Percentiles rank a stretch among this genome's conserved stretches.
These are phyloP conservation scores for Ephestia elutella DNA, from an alignment of 1,140 invertebrate species.

Conservation along the genomic window DNA sequence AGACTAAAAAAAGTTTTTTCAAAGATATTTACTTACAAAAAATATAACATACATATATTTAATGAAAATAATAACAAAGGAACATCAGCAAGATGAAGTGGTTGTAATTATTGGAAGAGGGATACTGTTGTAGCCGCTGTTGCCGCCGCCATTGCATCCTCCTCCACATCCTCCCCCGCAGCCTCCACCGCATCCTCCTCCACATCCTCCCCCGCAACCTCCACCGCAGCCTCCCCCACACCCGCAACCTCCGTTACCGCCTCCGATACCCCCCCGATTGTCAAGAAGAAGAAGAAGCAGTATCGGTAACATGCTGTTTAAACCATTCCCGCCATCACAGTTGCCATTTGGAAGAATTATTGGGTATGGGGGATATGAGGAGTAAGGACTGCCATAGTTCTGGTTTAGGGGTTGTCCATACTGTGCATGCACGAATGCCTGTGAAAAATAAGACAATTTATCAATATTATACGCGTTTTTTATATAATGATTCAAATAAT, in stretches of 20 bases:
- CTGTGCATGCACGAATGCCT: constrained; percentile 7
- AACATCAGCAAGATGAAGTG: neutral
- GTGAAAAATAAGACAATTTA: neutral
- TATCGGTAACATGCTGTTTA: constrained; percentile 8
- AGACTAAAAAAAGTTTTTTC: no score
- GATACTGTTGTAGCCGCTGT: neutral
- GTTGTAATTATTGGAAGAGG: constrained; percentile 8
- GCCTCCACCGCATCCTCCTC: neutral
- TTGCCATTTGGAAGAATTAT: constrained; percentile 3
- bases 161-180: neutral
- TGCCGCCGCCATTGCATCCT: neutral
- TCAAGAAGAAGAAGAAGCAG: constrained; percentile 10
- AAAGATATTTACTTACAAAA: neutral
- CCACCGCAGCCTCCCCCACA: constrained; percentile 9
- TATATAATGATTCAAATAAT: no score
- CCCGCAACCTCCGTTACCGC: neutral
- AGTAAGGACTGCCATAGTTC: neutral
- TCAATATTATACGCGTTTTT: no score
- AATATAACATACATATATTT: neutral
- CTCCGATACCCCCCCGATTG: neutral
- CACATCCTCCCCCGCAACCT: neutral
- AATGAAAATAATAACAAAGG: neutral
- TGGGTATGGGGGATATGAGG: constrained; percentile 5
- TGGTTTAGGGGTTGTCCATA: neutral
- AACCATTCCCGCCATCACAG: neutral